Evolutionary conservation across 2,113 vertebrate genomes (phyloP).

Genomic region (Notothenia coriiceps): DNA sequence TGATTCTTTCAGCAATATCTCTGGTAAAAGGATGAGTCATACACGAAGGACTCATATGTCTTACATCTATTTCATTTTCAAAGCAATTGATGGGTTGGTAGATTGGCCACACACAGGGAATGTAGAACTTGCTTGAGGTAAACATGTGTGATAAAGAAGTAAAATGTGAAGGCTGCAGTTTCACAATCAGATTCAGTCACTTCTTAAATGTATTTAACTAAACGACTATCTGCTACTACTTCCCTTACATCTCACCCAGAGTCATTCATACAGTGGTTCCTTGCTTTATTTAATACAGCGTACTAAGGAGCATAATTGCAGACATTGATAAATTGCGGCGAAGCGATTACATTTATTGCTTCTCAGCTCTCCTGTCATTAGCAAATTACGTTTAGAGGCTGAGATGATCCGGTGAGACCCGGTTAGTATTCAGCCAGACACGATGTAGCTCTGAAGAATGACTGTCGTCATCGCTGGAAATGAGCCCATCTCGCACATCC

Average conservation of each 20-base stretch:
- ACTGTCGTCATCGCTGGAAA: slow-evolving; percentile 70
- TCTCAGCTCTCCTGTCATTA: slow-evolving; percentile 81
- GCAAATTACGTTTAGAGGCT: slow-evolving; percentile 80
- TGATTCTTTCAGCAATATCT: slow-evolving; percentile 9
- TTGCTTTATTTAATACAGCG: slow-evolving; percentile 57
- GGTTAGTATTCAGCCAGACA: slow-evolving; percentile 58
- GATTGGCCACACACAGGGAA: slow-evolving; percentile 5
- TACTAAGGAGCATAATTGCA: slow-evolving; percentile 70
- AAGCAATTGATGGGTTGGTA: slow-evolving; percentile 3
- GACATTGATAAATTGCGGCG: slow-evolving; percentile 77
- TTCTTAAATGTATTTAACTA: slow-evolving; percentile 35
- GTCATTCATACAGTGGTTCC: slow-evolving; percentile 44
- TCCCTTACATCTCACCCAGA: slow-evolving; percentile 33
- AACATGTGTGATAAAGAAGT: slow-evolving; percentile 21
- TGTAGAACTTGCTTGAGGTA: slow-evolving; percentile 2
- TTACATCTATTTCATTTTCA: slow-evolving; percentile 27
- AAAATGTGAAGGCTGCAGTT: slow-evolving; percentile 19
- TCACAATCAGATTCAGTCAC: slow-evolving; percentile 3
- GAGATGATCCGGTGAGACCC: slow-evolving; percentile 62
- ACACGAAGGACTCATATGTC: slow-evolving; percentile 16
- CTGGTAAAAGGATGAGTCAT: slow-evolving; percentile 8
- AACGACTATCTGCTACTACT: slow-evolving; percentile 43
- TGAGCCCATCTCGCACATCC: slow-evolving; percentile 64
- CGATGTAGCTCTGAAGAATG: slow-evolving; percentile 63
- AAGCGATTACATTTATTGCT: slow-evolving; percentile 81